Evolutionary conservation across 1,140 invertebrate genomes (phyloP).

Genomic region (Bicyclus anynana): DNA sequence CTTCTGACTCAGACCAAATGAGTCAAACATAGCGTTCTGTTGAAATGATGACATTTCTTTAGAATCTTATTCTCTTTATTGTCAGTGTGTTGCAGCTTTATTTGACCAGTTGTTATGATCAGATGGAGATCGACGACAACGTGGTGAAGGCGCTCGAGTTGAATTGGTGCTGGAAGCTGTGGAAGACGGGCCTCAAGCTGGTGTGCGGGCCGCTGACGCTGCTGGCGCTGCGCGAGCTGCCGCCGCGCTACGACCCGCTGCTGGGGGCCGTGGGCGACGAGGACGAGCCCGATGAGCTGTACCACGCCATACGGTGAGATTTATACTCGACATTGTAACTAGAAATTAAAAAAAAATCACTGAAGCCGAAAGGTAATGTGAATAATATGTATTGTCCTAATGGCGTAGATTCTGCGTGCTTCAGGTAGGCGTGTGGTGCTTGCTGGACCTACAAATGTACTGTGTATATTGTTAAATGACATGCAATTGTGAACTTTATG

Average conservation of each 20-base stretch:
- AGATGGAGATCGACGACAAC: conserved; percentile 81
- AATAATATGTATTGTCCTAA: no score
- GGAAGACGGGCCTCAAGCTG: conserved; percentile 96
- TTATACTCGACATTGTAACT: no score
- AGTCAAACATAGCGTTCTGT: no score
- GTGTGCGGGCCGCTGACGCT: conserved; percentile 88
- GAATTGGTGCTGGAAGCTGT: conserved; percentile 94
- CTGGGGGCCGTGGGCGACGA: conserved; percentile 36
- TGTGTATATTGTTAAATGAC: no score
- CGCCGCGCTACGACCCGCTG: conserved; percentile 72
- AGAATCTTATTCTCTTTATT: background rate
- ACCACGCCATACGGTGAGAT: conserved; percentile 35
- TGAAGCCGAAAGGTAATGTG: no score
- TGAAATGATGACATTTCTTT: no score
- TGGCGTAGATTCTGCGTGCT: no score
- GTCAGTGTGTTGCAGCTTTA: background rate
- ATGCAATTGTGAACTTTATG: no score
- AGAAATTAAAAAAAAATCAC: no score
- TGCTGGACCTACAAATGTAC: no score
- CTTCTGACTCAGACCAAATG: no score
- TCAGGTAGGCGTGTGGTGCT: no score
- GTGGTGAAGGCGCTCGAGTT: conserved; percentile 81
- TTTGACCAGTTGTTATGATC: background rate
- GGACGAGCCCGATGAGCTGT: conserved; percentile 39
- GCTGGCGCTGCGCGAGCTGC: conserved; percentile 91